Conservation (phyloP, 2,797 vertebrate genomes). For the Oreortyx pictus region DNA sequence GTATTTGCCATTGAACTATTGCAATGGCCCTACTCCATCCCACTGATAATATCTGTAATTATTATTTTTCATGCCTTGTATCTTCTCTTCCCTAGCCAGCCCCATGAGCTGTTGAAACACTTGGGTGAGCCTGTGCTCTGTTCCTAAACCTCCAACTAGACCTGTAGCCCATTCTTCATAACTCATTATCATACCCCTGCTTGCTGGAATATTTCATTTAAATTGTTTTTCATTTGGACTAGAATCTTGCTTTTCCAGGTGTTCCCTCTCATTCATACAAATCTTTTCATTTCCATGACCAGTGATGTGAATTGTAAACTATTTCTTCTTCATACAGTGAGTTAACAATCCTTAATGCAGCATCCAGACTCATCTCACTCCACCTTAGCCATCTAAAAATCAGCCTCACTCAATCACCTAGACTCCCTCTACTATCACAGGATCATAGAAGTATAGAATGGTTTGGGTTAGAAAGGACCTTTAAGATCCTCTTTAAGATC, state of each 20-base stretch:
- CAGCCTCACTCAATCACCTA: background rate
- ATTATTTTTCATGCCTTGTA: background rate
- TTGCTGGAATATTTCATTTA: background rate
- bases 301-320: background rate
- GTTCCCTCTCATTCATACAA: background rate
- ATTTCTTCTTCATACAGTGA: background rate
- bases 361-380: background rate
- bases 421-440: background rate
- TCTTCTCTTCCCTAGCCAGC: background rate
- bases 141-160: background rate
- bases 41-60: background rate
- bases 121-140: background rate
- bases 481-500: no score
- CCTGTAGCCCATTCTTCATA: background rate
- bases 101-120: background rate
- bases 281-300: background rate
- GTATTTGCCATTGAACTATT: background rate
- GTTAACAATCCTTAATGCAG: background rate
- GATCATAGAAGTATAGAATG: no score
- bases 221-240: background rate
- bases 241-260: background rate
- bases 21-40: background rate
- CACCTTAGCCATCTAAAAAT: background rate
- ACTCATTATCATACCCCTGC: background rate
- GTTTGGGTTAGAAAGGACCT: no score